A percentile compares a stretch with the other conserved stretches of the same genome.
phyloP scores from a whole-genome alignment of 2,888 invertebrate genomes.

The Chrysotoxum bicinctum region DNA sequence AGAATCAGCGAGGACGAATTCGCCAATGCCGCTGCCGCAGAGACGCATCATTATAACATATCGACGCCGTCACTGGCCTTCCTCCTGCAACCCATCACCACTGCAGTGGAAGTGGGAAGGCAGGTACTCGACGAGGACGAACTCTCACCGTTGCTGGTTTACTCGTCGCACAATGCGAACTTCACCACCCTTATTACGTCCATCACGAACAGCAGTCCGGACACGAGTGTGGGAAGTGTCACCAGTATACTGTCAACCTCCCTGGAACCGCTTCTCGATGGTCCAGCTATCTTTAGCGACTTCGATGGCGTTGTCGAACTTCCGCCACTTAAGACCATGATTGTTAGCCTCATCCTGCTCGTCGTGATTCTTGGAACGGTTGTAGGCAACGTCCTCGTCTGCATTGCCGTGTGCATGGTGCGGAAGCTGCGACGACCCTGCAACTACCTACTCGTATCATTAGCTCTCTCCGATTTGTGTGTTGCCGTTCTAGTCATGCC shows the following conservation, averaged over 20 bases:
- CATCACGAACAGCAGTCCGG: slow-evolving; percentile 74
- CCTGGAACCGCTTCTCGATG: slow-evolving; percentile 56
- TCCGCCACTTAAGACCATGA: slow-evolving; percentile 83
- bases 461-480: slow-evolving; percentile 97
- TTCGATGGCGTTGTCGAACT: slow-evolving; percentile 75
- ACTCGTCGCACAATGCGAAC: slow-evolving; percentile 41
- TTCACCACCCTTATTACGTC: slow-evolving; percentile 58
- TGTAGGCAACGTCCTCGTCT: slow-evolving; percentile 95
- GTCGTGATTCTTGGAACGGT: slow-evolving; percentile 90
- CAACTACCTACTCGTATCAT: slow-evolving; percentile 95
- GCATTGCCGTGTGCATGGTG: slow-evolving; percentile 97
- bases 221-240: slow-evolving; percentile 50
- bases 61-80: slow-evolving; percentile 54
- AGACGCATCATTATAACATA: slow-evolving; percentile 72
- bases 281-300: slow-evolving; percentile 73
- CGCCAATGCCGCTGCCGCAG: slow-evolving; percentile 66
- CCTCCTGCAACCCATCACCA: slow-evolving; percentile 49
- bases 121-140: slow-evolving; percentile 57
- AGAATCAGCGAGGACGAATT: slow-evolving; percentile 55
- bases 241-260: slow-evolving; percentile 57
- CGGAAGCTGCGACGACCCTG: slow-evolving; percentile 94
- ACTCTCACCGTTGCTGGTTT: slow-evolving; percentile 48
- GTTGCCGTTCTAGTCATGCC: slow-evolving; percentile 98
- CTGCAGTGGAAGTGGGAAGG: slow-evolving; percentile 52
- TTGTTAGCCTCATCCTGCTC: slow-evolving; percentile 88